Evolutionary conservation across 2,113 vertebrate species (phyloP), one percentile per base, ranked within the genome.

Genomic region (Cryptoleucopteryx plumbea): DNA sequence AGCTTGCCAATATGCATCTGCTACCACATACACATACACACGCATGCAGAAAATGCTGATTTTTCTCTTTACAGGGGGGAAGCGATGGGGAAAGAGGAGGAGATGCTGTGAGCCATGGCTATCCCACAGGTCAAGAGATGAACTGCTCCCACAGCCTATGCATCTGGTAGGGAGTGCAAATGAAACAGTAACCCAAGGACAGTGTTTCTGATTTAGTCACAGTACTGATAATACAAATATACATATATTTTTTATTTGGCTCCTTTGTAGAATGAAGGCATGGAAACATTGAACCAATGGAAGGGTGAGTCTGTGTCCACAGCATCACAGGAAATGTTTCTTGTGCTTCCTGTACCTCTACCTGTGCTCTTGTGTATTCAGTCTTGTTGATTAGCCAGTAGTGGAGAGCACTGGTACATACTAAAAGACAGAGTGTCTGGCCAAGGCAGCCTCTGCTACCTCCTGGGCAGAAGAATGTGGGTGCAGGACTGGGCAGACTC

Each of bases 401-500:
- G 12, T 45, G 19, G 16, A 61, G 9, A 62, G 19, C 20, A 47
- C 11, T 53, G 55, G 18, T 75, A 16, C 45, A 31, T 68, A 25
- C 40, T 73, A 53, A 71, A 78, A 72, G 36, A 31, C 13, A 48
- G 31, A 2, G 1, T 27, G 17, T 34, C 32, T 56, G n/a, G 21
- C 27, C 38, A 56, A 42, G n/a, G 14, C 32, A 71, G 56, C 16
- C 16, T 58, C 43, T 85, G 22, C 32, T 70, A 43, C 27, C 22
- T 72, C 32, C 11, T 21, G 27, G 32, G 32, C 36, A 58, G 38
- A 70, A 21, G 9, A 74, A 45, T 1, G 1, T 26, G 63, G n/a
- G 17, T 0, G 0, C 25, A 31, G 29, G 29, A 26, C 23, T 31
- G n/a, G 21, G 14, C 18, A 47, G n/a, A 58, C 22, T 19, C 12